Evolutionary conservation across 2,113 vertebrate species (phyloP).

Genomic region (Lophius piscatorius): DNA sequence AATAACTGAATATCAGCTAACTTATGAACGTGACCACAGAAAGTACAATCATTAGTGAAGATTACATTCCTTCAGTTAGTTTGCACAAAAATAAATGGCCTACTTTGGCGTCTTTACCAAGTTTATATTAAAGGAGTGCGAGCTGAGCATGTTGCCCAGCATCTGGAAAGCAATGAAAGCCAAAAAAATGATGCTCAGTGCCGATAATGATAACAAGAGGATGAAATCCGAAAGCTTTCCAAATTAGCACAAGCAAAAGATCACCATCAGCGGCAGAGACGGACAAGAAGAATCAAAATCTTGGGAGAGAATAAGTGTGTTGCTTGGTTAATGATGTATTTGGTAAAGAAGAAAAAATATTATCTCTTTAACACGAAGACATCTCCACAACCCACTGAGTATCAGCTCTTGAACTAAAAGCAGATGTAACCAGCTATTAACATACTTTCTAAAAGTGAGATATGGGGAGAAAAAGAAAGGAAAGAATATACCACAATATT

Average conservation of each 20-base stretch:
- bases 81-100: constrained; percentile 22
- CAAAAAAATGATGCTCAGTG: constrained; percentile 21
- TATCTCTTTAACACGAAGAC: too few species aligned
- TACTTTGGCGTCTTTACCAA: constrained; percentile 20
- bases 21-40: too few species aligned
- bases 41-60: neutral
- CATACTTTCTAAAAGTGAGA: too few species aligned
- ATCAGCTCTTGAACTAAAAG: too few species aligned
- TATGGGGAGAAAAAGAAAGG: too few species aligned
- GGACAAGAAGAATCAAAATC: constrained; percentile 9
- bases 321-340: neutral
- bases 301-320: constrained; percentile 13
- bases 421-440: too few species aligned
- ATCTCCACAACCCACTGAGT: too few species aligned
- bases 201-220: too few species aligned
- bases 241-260: neutral
- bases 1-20: too few species aligned
- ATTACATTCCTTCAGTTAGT: neutral
- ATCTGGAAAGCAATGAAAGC: constrained; percentile 8
- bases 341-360: neutral
- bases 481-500: too few species aligned
- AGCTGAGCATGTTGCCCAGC: constrained; percentile 14
- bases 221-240: too few species aligned
- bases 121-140: constrained; percentile 23
- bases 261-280: too few species aligned